A percentile compares a stretch with the other conserved stretches of the same genome.
These are phyloP conservation scores for Chloebia gouldiae DNA, from an alignment of 2,113 vertebrate genomes.

Conservation along the genomic window DNA sequence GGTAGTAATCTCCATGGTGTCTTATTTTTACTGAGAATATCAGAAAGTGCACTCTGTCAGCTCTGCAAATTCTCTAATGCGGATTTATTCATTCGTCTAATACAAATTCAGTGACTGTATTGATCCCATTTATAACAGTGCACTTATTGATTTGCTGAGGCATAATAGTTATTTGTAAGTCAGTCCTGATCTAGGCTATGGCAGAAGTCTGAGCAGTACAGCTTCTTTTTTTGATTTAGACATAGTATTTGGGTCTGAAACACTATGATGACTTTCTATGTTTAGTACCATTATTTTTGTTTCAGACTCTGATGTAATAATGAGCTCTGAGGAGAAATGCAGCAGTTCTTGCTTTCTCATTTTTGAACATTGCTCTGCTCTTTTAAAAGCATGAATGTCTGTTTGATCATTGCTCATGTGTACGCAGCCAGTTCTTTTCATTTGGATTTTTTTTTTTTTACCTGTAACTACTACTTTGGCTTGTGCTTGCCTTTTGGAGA, in stretches of 20 bases:
- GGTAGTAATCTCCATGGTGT: neutral
- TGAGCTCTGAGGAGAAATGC: neutral
- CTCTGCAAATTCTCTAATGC: neutral
- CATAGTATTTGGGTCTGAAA: neutral
- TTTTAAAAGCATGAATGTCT: neutral
- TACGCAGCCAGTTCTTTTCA: neutral
- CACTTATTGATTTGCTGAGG: neutral
- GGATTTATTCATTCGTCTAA: neutral
- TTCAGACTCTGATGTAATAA: neutral
- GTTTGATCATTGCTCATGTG: neutral
- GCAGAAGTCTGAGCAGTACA: neutral
- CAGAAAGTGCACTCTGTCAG: neutral
- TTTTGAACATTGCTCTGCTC: neutral
- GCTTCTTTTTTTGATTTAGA: neutral
- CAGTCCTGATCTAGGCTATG: neutral
- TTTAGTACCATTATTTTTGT: neutral
- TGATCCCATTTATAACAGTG: neutral
- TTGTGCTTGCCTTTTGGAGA: neutral
- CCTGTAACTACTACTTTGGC: neutral
- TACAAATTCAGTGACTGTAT: neutral
- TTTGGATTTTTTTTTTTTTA: neutral
- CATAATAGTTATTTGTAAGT: neutral
- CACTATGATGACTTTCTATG: neutral
- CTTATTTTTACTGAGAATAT: neutral
- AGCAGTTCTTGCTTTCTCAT: neutral